Base-by-base conservation (phyloP, 64 coral and sea anemone genomes). In the Montipora cactus region DNA sequence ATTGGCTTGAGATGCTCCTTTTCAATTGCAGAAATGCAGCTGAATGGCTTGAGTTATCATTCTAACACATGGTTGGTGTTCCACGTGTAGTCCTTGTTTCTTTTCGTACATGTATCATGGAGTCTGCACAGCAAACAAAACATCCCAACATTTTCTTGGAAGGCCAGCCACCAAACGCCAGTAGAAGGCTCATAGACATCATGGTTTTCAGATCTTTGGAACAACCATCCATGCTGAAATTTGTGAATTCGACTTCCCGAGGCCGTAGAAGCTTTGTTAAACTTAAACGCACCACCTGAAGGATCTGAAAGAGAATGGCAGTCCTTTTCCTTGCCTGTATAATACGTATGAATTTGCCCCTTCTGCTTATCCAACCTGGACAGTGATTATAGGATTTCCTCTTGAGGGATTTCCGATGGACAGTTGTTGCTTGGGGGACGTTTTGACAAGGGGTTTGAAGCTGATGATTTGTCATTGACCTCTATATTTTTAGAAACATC, bases 161-260 rank as follows among this genome's bases (percentile, higher is more conserved):
- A 73, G 59, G 66, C 66, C 64, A 87, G 45, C 67, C 67, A 87
- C 84, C 67, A 74, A 87, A 87, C 68, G 74, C 84, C 67, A 70
- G 84, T 74, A 47, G 67, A 87, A 68, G 59, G 84, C 59, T 87
- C 84, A 87, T 71, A 75, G 84, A 87, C 23, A 76, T 76, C 84
- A 87, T 85, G 81, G 81, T 85, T 85, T 85, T 68, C 81, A 85
- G 81, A 85, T 85, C 58, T 85, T 85, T 64, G 81, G 81, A 85
- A 85, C 59, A 85, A 85, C 81, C 81, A 69, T 64, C 20, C 21
- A 10, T 84, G 81, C 58, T 84, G 81, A 84, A 84, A 84, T 84
- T 84, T 67, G 57, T 84, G 81, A 84, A 4, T 84, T 58, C 21
- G 59, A 84, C 81, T 84, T 84, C 59, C 81, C 67, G 59, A 84